phyloP scores from a whole-genome alignment of 1,140 invertebrate genomes.

The Drosophila ficusphila region DNA sequence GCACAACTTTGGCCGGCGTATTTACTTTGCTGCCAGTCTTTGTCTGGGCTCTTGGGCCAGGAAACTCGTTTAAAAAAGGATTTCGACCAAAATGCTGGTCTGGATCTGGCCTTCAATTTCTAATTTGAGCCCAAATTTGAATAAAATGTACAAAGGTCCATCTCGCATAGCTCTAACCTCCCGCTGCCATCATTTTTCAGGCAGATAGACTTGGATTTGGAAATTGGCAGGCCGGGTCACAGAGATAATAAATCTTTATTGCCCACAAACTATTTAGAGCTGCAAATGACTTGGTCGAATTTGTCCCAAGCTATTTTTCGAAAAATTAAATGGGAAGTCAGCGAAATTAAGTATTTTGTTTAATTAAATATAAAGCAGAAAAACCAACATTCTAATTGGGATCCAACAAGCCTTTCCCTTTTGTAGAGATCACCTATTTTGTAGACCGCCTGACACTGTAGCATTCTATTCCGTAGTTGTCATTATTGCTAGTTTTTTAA shows the following conservation, averaged over 20 bases:
- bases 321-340: too few relatives aligned
- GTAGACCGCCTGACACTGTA: too few relatives aligned
- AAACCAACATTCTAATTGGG: too few relatives aligned
- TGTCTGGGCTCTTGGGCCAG: constrained; percentile 15
- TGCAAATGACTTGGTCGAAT: background rate
- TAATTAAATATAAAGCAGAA: too few relatives aligned
- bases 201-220: background rate
- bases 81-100: constrained; percentile 27
- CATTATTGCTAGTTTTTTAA: background rate
- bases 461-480: too few relatives aligned
- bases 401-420: too few relatives aligned
- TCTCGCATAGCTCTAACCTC: background rate
- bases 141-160: constrained; percentile 13
- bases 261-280: too few relatives aligned
- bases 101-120: constrained; percentile 16
- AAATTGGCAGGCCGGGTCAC: background rate
- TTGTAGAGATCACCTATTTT: too few relatives aligned
- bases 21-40: constrained; percentile 26
- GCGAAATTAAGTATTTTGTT: too few relatives aligned
- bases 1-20: constrained; percentile 28
- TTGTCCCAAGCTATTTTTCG: too few relatives aligned
- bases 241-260: background rate
- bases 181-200: constrained; percentile 1
- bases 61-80: constrained; percentile 36
- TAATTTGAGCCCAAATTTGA: constrained; percentile 36